Evolutionary conservation across 2,113 vertebrate species (phyloP), one percentile per base, ranked within the genome.

Genomic region (Diadophis punctatus): DNA sequence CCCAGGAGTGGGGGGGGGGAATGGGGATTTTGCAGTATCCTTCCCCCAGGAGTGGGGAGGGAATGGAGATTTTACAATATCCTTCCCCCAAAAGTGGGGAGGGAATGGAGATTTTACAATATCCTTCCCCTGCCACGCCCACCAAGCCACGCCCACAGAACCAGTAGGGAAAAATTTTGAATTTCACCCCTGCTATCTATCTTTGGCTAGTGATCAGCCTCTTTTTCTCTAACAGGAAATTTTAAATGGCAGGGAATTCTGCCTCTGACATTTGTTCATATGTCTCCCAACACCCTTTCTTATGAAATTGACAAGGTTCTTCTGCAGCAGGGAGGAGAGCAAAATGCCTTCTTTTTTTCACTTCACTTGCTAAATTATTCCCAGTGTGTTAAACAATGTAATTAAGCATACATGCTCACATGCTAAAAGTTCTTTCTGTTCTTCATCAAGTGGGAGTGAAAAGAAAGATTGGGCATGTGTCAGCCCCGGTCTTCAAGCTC

Each of bases 401-500:
- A 98, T 98, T 98, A 98, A 97, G 97, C 95, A 96, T 95, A 95
- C 90, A 94, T 95, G 91, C 94, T 90, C 18, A 30, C 88, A 43
- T 0, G 91, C 91, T 95, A 94, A 95, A 95, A 90, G 89, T 94
- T 95, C 96, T 96, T 95, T 95, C 91, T 93, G 91, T 96, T 97
- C 95, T 96, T 95, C 97, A 95, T 98, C 97, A 97, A 53, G 84
- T 52, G 89, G 18, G 92, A 97, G 95, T 22, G 58, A 95, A 95
- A 95, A n/a, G 93, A 97, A 94, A 86, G 53, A 63, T 52, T 49
- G n/a, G 60, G 27, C 80, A 89, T 0, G 5, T 95, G 95, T 97
- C 96, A 97, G 96, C 94, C 95, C 95, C 95, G 97, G 97, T 96
- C 97, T 98, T 97, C 97, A 98, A 98, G 97, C 96, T 98, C 97